These are phyloP conservation scores for Synergus gifuensis DNA, from an alignment of 2,888 invertebrate genomes.

Conservation along the genomic window DNA sequence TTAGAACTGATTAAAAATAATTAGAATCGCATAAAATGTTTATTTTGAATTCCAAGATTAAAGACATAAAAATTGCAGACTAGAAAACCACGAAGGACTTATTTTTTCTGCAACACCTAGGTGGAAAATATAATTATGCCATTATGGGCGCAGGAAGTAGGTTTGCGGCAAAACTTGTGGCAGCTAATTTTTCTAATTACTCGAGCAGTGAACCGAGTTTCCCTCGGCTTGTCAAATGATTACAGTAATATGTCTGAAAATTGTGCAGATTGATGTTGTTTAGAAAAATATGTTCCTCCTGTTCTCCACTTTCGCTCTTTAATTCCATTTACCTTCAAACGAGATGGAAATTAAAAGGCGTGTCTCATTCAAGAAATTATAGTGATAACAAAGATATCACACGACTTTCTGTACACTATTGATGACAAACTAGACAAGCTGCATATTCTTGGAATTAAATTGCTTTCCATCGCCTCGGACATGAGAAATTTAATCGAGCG, in stretches of 20 bases:
- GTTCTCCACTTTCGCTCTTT: slow-evolving; percentile 20
- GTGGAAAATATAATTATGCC: neutral
- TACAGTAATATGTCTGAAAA: slow-evolving; percentile 26
- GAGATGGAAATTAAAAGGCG: slow-evolving; percentile 5
- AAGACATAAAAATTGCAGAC: neutral
- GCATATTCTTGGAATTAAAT: slow-evolving; percentile 8
- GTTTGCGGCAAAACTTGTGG: neutral
- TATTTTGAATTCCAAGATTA: neutral
- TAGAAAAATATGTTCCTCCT: neutral
- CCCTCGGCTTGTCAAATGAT: slow-evolving; percentile 4
- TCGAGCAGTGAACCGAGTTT: neutral
- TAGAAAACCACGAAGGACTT: neutral
- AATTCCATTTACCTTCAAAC: neutral
- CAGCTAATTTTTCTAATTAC: slow-evolving; percentile 28
- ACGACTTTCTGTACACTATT: neutral
- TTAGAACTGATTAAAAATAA: neutral
- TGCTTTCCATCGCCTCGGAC: neutral
- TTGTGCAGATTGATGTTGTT: slow-evolving; percentile 8
- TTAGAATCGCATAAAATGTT: neutral
- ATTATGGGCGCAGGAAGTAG: slow-evolving; percentile 11
- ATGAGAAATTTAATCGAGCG: slow-evolving; percentile 31
- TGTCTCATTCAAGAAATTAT: neutral
- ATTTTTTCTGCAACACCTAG: neutral
- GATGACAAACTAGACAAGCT: neutral
- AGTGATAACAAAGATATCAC: neutral